Percentiles rank a stretch among this genome's conserved stretches.
Evolutionary conservation across 2,888 invertebrate genomes (phyloP).

Genomic region (Apotomis betuletana): DNA sequence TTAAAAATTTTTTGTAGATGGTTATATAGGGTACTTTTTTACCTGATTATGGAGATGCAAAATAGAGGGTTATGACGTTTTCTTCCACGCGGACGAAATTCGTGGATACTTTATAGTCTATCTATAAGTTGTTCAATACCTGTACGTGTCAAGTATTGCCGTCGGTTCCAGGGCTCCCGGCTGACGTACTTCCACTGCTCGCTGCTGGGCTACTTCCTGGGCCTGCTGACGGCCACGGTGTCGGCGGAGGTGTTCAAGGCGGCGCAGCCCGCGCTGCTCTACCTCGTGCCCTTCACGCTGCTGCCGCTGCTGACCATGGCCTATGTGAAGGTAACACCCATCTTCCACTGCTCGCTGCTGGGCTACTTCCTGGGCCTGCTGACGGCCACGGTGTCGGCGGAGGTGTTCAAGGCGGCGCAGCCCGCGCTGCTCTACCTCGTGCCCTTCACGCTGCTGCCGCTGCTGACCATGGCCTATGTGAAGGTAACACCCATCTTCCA

Average conservation of each 20-base stretch:
- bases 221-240: constrained; percentile 97
- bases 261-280: constrained; percentile 98
- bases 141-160: too few species aligned
- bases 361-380: constrained; percentile 91
- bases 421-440: constrained; percentile 98
- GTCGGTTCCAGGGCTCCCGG: constrained; percentile 79
- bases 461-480: constrained; percentile 59
- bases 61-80: too few species aligned
- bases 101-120: too few species aligned
- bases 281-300: constrained; percentile 98
- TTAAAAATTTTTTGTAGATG: too few species aligned
- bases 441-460: constrained; percentile 97
- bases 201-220: constrained; percentile 98
- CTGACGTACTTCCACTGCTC: constrained; percentile 98
- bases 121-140: too few species aligned
- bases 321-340: constrained; percentile 91
- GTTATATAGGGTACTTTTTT: too few species aligned
- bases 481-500: constrained; percentile 93
- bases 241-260: constrained; percentile 99
- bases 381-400: constrained; percentile 98
- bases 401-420: constrained; percentile 99
- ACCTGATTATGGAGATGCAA: too few species aligned
- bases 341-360: too few species aligned
- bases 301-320: constrained; percentile 98
- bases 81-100: too few species aligned